A percentile compares a stretch with the other conserved stretches of the same genome.
These are phyloP conservation scores for Drosophila simulans DNA, from an alignment of 1,140 invertebrate species.

Conservation along the genomic window DNA sequence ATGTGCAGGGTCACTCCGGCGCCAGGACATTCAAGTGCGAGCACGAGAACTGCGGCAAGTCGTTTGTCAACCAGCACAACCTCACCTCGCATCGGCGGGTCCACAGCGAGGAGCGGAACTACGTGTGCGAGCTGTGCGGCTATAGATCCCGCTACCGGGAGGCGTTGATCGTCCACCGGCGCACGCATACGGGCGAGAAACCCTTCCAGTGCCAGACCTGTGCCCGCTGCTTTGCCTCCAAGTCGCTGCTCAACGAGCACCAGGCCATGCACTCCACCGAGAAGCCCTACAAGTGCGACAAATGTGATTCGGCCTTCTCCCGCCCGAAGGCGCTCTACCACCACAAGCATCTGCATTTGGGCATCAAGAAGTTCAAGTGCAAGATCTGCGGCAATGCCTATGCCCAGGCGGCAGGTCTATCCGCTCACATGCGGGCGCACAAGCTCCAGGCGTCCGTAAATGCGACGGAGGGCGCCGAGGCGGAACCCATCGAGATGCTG, in stretches of 20 bases:
- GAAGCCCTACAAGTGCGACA: conserved; percentile 90
- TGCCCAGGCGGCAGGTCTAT: conserved; percentile 75
- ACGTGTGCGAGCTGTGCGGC: conserved; percentile 76
- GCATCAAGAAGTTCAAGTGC: conserved; percentile 92
- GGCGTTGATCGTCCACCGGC: conserved; percentile 96
- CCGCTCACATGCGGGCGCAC: conserved; percentile 77
- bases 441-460: conserved; percentile 46
- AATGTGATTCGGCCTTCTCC: conserved; percentile 91
- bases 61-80: conserved; percentile 70
- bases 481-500: conserved; percentile 12
- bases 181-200: conserved; percentile 98
- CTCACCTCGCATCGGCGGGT: conserved; percentile 64
- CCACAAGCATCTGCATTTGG: conserved; percentile 92
- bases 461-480: not conserved
- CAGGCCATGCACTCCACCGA: conserved; percentile 94
- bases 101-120: conserved; percentile 66
- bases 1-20: conserved; percentile 64
- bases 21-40: conserved; percentile 65
- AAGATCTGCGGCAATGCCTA: conserved; percentile 85
- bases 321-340: conserved; percentile 95
- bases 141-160: conserved; percentile 86
- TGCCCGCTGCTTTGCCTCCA: conserved; percentile 66
- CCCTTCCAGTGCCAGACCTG: conserved; percentile 87
- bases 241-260: conserved; percentile 70
- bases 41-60: conserved; percentile 69